Evolutionary conservation across 2,113 vertebrate genomes (phyloP), one percentile per base, ranked within the genome.

Genomic region (Anthoscopus minutus): DNA sequence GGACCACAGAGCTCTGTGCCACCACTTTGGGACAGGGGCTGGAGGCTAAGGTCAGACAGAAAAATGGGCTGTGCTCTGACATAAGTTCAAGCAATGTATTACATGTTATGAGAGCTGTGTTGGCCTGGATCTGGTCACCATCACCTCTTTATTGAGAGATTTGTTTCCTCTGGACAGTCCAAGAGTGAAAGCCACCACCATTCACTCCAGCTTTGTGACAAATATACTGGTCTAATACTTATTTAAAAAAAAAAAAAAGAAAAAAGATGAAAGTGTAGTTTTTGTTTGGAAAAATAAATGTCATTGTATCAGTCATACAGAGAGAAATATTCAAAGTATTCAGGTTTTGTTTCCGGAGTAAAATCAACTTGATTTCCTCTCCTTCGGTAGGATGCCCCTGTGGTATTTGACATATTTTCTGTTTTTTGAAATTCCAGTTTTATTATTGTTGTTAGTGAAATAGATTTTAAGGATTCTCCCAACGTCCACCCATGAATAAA

Each of bases 341-440:
- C 76, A 28, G 6, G 38, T 95, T 91, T 80, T 61, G 35, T 72
- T 94, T 90, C 38, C 92, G 81, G 54, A 93, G 27, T 74, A 33
- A 86, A 73, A 73, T 62, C 79, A 88, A 35, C 44, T 77, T 81
- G 67, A 95, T 95, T 97, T 96, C 93, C 85, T 95, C 40, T 93
- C 20, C 31, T 38, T 90, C 56, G 60, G 11, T 67, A 94, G 31
- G 21, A 88, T 30, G 54, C 44, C 48, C 22, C 51, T 88, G 77
- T 71, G 85, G 88, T 64, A 95, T 95, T 96, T 88, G 58, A 28
- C 64, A 6, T 78, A 67, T 73, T 83, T 64, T 89, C 54, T 74
- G 62, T 2, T 66, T 88, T 94, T 89, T 51, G 18, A 85, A 94
- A 93, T 66, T 45, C 54, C 47, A 42, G 2, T 58, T 77, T 86